These are phyloP conservation scores for Hypomecis atomaria DNA, from an alignment of 2,888 invertebrate species.

Conservation along the genomic window DNA sequence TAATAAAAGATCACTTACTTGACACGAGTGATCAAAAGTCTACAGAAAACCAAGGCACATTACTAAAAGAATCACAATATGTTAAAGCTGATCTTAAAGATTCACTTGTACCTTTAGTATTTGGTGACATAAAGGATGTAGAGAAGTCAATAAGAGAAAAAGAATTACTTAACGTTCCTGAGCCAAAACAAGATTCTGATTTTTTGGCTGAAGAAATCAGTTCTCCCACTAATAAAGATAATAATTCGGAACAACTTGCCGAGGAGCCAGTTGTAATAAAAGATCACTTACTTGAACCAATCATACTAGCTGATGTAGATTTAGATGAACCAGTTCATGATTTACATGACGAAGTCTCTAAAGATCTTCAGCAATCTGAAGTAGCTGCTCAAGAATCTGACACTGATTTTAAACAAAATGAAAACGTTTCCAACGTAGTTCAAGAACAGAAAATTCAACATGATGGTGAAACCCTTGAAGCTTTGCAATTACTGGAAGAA, in stretches of 20 bases:
- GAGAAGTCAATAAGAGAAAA: background rate
- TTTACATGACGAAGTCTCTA: conserved; percentile 23
- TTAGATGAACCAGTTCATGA: conserved; percentile 50
- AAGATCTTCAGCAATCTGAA: conserved; percentile 11
- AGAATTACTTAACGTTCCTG: conserved; percentile 2
- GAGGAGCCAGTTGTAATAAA: conserved; percentile 47
- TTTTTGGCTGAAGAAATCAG: background rate
- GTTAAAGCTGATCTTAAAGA: background rate
- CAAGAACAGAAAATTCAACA: background rate
- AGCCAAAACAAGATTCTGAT: background rate
- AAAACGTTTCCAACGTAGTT: background rate
- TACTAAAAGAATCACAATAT: background rate
- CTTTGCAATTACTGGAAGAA: background rate
- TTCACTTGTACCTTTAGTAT: conserved; percentile 2
- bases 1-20: too few relatives aligned
- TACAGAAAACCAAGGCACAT: background rate
- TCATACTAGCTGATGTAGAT: conserved; percentile 63
- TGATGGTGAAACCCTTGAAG: conserved; percentile 1
- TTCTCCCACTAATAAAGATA: background rate
- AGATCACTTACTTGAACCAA: conserved; percentile 60
- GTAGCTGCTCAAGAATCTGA: conserved; percentile 28
- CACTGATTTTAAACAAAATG: conserved; percentile 7
- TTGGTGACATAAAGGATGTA: conserved; percentile 3
- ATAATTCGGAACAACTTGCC: background rate
- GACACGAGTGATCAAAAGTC: background rate